phyloP scores from a whole-genome alignment of 2,888 invertebrate species.

The Lasius platythorax region DNA sequence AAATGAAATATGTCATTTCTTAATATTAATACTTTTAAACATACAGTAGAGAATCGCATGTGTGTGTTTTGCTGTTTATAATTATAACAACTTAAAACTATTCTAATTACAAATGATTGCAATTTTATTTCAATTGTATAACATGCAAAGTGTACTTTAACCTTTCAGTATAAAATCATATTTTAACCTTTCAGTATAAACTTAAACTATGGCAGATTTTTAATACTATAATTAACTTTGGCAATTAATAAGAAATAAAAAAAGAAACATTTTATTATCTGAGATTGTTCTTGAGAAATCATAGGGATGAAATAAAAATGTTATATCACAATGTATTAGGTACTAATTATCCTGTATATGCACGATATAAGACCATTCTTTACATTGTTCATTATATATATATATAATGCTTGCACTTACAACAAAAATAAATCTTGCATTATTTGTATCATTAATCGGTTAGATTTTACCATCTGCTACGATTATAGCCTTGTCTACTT shows the following conservation, averaged over 20 bases:
- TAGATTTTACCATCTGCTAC: background rate
- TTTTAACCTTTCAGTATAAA: background rate
- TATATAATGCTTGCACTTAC: background rate
- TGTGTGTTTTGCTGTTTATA: background rate
- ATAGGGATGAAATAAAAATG: slow-evolving; percentile 17
- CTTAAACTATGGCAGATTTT: background rate
- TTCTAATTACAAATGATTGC: background rate
- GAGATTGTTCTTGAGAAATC: background rate
- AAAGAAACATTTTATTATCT: background rate
- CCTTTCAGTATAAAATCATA: background rate
- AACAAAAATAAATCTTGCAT: background rate
- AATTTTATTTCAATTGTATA: background rate
- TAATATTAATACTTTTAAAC: background rate
- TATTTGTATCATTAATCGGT: background rate
- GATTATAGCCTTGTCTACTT: slow-evolving; percentile 33
- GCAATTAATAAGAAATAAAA: background rate
- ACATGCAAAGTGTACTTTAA: background rate
- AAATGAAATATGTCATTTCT: background rate
- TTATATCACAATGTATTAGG: background rate
- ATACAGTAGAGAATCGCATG: background rate
- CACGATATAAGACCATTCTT: background rate
- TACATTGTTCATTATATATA: background rate
- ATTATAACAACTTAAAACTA: background rate
- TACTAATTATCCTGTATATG: background rate
- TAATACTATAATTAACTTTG: slow-evolving; percentile 10